Base-by-base conservation (phyloP, 1,140 invertebrate genomes). In the Ctenoplectra terminalis region DNA sequence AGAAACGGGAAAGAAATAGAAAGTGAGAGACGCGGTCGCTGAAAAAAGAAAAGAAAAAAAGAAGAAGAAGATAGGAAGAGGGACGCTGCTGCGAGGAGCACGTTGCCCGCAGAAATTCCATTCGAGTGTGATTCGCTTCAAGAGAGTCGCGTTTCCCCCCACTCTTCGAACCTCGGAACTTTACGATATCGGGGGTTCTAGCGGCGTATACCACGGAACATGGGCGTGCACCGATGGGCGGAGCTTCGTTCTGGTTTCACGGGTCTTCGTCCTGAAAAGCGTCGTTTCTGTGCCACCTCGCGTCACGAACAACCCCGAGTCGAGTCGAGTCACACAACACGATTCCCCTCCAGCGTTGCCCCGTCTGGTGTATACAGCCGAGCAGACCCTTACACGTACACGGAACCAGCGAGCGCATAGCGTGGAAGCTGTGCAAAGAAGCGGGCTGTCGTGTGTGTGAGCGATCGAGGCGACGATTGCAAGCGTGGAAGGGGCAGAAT, bases 71-170 rank as follows among this genome's bases (percentile, higher is more conserved):
- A 15, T 52, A 63, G 61, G 74, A 56, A 63, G 40, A 61, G n/a
- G 9, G 13, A 31, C 23, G n/a, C 23, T n/a, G n/a, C 34, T 2
- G 58, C 48, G 56, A 63, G 60, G 56, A 63, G 17, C 67, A 69
- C n/a, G 43, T 34, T 67, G 77, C 69, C 69, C 82, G 82, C 70
- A 67, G 85, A 87, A 87, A 87, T 87, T 87, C 85, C 78, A 82
- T 87, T 82, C 82, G 74, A 56, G 78, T 87, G 81, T 82, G 82
- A 84, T 81, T 69, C 76, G 61, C 31, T 46, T 52, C 26, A 31
- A 48, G 58, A 46, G 46, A 60, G 11, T 37, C 50, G 60, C 37
- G 31, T 31, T 8, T 34, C 23, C n/a, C 23, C 61, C 64, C 31
- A 72, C 56, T 29, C 54, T 26, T 6, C 37, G 48, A 8, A 15